phyloP scores from a whole-genome alignment of 2,113 vertebrate species.

The Syngnathus floridae region DNA sequence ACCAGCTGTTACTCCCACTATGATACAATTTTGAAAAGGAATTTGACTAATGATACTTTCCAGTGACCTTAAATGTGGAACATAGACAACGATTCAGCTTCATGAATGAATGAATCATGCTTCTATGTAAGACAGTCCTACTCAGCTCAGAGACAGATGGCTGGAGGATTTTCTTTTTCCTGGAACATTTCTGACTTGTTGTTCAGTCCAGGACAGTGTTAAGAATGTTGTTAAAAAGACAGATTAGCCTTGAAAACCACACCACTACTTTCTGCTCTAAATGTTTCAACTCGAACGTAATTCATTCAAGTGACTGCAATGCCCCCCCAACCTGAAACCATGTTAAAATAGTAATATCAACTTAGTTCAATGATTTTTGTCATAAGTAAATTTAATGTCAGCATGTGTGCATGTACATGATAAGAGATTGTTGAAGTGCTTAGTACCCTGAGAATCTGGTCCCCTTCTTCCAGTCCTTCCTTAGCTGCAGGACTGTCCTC shows the following conservation, averaged over 20 bases:
- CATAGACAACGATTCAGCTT: neutral
- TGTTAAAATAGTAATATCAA: neutral
- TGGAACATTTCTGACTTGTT: neutral
- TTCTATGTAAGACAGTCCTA: neutral
- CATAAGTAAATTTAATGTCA: conserved; percentile 1
- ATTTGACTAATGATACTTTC: neutral
- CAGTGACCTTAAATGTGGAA: neutral
- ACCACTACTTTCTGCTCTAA: neutral
- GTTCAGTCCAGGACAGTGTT: neutral
- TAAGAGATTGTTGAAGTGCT: neutral
- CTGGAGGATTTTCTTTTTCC: neutral
- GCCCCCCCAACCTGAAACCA: neutral
- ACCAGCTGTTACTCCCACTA: conserved; percentile 50
- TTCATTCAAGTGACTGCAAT: too few relatives aligned
- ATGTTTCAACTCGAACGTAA: neutral
- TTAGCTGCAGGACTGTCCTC: conserved; percentile 97
- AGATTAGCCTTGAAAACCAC: conserved; percentile 1
- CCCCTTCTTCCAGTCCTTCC: conserved; percentile 96
- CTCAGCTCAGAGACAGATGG: neutral
- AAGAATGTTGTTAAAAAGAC: neutral
- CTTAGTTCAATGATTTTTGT: neutral
- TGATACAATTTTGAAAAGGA: conserved; percentile 8
- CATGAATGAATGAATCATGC: neutral
- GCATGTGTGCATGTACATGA: neutral
- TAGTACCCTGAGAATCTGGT: conserved; percentile 96